A percentile compares a stretch with the other conserved stretches of the same genome.
phyloP scores from a whole-genome alignment of 2,888 invertebrate genomes.

The Sphinx pinastri region DNA sequence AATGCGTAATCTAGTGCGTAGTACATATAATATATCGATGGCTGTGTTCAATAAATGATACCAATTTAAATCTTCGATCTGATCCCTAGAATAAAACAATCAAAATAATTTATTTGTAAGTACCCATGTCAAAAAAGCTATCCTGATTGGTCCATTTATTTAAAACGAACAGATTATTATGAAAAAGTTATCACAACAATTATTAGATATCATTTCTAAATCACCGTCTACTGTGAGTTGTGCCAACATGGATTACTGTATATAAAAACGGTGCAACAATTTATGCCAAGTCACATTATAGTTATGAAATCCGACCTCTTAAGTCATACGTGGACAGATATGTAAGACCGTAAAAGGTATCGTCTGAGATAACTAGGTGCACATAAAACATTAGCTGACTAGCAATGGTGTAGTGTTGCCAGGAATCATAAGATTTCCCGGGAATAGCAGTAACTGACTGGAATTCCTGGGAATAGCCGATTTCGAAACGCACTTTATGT shows the following conservation, averaged over 20 bases:
- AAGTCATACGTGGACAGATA: constrained; percentile 17
- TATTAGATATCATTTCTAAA: no score
- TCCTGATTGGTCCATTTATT: no score
- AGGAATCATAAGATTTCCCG: background rate
- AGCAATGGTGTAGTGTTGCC: background rate
- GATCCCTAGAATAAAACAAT: no score
- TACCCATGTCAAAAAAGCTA: no score
- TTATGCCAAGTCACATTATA: constrained; percentile 1
- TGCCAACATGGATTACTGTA: background rate
- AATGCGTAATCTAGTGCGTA: no score
- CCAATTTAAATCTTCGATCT: no score
- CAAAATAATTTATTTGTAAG: no score
- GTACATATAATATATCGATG: no score
- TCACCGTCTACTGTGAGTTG: background rate
- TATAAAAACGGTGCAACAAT: background rate
- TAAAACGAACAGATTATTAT: no score
- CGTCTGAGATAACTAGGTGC: constrained; percentile 6
- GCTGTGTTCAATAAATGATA: no score
- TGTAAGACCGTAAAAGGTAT: constrained; percentile 27
- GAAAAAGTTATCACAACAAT: no score
- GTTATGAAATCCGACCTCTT: constrained; percentile 32
- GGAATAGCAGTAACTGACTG: background rate
- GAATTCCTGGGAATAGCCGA: background rate
- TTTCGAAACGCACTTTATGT: no score
- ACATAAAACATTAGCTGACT: constrained; percentile 9